Evolutionary conservation across 1,140 invertebrate genomes (phyloP).

Genomic region (Microplitis demolitor): DNA sequence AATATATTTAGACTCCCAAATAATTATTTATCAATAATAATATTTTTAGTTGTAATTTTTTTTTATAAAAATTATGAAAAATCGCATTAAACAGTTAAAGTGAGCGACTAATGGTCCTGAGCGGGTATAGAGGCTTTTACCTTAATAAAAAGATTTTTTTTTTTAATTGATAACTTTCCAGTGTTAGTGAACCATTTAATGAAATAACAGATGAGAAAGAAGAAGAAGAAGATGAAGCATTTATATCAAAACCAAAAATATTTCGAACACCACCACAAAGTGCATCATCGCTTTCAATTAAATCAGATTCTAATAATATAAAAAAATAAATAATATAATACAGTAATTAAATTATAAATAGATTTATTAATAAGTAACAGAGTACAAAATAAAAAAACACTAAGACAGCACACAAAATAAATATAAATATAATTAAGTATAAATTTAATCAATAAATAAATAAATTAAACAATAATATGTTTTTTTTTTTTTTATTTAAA

Average conservation of each 20-base stretch:
- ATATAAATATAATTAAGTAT: not conserved
- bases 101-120: too few relatives aligned
- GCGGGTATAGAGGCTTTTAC: too few relatives aligned
- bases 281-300: not conserved
- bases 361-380: not conserved
- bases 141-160: too few relatives aligned
- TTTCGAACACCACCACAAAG: slow-evolving; percentile 42
- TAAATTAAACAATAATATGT: slow-evolving; percentile 27
- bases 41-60: too few relatives aligned
- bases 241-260: slow-evolving; percentile 47
- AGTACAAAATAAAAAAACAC: not conserved
- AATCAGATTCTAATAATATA: not conserved
- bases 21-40: too few relatives aligned
- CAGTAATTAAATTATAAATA: not conserved
- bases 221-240: slow-evolving; percentile 40
- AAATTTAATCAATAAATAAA: slow-evolving; percentile 15
- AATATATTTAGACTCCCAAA: too few relatives aligned
- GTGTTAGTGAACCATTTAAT: not conserved
- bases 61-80: too few relatives aligned
- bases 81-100: too few relatives aligned
- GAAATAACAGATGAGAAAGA: not conserved
- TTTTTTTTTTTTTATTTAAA: slow-evolving; percentile 4
- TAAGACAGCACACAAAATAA: not conserved
- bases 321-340: not conserved
- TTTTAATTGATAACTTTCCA: not conserved